These are phyloP conservation scores for Rhyacophila evoluta DNA, from an alignment of 2,888 invertebrate species.

Conservation along the genomic window DNA sequence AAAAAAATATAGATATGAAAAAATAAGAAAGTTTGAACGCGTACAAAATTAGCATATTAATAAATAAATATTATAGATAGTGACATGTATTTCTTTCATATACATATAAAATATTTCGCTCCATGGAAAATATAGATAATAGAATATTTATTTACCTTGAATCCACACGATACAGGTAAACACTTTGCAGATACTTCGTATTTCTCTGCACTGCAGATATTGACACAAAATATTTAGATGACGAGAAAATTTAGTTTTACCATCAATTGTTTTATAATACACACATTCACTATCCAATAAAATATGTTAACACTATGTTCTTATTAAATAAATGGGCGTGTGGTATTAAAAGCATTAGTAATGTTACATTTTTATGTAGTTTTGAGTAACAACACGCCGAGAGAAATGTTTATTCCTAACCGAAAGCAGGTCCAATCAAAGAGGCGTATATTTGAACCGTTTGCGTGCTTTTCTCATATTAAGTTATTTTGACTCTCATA, in stretches of 20 bases:
- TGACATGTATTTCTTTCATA: too few species aligned
- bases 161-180: conserved; percentile 34
- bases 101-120: too few species aligned
- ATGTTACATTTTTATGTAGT: not conserved
- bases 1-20: too few species aligned
- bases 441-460: not conserved
- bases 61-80: too few species aligned
- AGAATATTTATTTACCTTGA: conserved; percentile 37
- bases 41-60: too few species aligned
- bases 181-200: conserved; percentile 34
- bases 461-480: not conserved
- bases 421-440: not conserved
- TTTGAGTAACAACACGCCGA: not conserved
- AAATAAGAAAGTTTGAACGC: too few species aligned
- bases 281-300: not conserved
- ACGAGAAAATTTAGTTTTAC: not conserved
- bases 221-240: conserved; percentile 40
- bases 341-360: not conserved
- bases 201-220: conserved; percentile 52
- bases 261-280: not conserved
- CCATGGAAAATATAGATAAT: too few species aligned
- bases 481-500: not conserved
- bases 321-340: not conserved
- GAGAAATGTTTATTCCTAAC: not conserved
- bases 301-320: not conserved